Conservation (phyloP, 2,888 invertebrate genomes). For the Gymnoscelis rufifasciata region DNA sequence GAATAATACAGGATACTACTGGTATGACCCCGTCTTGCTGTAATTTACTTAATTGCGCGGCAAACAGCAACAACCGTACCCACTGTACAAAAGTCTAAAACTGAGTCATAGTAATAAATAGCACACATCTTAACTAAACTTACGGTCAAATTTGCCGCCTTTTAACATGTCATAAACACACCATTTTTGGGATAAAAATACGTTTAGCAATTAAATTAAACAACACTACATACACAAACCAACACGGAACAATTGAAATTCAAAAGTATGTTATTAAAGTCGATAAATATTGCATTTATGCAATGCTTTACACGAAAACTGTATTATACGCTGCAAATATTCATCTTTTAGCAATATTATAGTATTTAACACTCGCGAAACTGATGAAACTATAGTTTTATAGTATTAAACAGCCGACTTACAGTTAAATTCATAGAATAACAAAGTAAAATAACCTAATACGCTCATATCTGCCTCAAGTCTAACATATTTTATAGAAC, state of each 20-base stretch:
- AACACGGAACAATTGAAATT: too few species aligned
- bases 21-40: too few species aligned
- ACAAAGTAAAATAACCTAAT: conserved; percentile 56
- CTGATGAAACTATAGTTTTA: neutral
- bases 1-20: too few species aligned
- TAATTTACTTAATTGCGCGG: neutral
- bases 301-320: too few species aligned
- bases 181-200: neutral
- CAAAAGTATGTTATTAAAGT: too few species aligned
- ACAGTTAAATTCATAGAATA: conserved; percentile 13
- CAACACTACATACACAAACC: neutral
- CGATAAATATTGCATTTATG: too few species aligned
- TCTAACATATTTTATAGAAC: conserved; percentile 46
- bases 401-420: neutral
- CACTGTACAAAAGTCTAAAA: conserved; percentile 39
- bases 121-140: conserved; percentile 25
- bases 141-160: conserved; percentile 51
- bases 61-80: conserved; percentile 18
- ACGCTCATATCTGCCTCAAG: conserved; percentile 49
- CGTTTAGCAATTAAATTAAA: neutral
- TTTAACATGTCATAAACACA: conserved; percentile 26
- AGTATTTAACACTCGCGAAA: neutral
- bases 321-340: too few species aligned
- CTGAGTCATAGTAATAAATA: conserved; percentile 44
- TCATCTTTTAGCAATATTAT: neutral